Evolutionary conservation across 2,888 invertebrate species (phyloP).

Genomic region (Neoitamus cyanurus): DNA sequence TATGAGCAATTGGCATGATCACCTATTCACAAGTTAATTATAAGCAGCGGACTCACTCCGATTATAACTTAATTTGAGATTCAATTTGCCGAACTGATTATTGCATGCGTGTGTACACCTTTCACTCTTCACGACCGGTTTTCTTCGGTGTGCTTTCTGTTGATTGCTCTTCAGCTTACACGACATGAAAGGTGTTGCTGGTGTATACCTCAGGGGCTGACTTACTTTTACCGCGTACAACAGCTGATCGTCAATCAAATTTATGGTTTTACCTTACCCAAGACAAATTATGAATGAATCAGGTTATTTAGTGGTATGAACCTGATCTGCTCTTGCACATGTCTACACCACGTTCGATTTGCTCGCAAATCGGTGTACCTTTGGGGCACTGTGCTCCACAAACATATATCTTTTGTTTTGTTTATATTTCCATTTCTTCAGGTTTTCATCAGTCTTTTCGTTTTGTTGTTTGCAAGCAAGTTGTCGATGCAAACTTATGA

Average conservation of each 20-base stretch:
- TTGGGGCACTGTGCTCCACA: background rate
- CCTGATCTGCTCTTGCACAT: background rate
- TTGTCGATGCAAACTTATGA: background rate
- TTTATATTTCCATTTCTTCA: constrained; percentile 26
- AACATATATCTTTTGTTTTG: constrained; percentile 34
- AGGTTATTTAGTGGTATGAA: constrained; percentile 5
- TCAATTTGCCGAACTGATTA: constrained; percentile 19
- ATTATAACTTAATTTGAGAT: background rate
- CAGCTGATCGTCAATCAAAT: constrained; percentile 34
- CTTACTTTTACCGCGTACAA: constrained; percentile 32
- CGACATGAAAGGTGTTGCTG: background rate
- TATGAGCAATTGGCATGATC: background rate
- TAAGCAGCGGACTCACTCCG: background rate
- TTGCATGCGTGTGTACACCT: background rate
- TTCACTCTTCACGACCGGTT: constrained; percentile 34
- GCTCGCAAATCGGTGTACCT: background rate
- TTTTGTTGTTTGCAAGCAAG: background rate
- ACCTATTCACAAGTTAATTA: background rate
- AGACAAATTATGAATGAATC: constrained; percentile 32
- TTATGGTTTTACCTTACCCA: constrained; percentile 3
- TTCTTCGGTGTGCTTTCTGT: background rate
- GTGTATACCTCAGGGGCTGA: background rate
- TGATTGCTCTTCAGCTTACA: background rate
- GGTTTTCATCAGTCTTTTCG: background rate
- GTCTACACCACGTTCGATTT: background rate